Conservation (phyloP, 2,797 vertebrate species). For the Arrhamphus sclerolepis region DNA sequence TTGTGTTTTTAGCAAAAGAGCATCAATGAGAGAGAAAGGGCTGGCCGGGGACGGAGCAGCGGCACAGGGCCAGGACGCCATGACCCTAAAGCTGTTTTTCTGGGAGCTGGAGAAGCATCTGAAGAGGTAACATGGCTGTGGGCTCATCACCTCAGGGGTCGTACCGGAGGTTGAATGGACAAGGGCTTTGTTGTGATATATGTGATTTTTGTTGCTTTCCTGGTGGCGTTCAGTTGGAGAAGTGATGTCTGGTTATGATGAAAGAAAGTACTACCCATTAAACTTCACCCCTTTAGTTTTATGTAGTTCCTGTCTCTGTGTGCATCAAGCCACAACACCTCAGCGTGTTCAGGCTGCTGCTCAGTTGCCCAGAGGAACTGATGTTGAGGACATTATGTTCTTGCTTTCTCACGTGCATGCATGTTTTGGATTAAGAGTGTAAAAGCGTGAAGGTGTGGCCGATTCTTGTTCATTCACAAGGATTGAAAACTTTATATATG, state of each 20-base stretch:
- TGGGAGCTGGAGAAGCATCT: conserved; percentile 80
- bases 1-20: conserved; percentile 23
- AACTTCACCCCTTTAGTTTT: neutral
- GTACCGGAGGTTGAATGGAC: no score
- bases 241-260: neutral
- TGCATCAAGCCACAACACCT: neutral
- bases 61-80: conserved; percentile 55
- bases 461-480: no score
- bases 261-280: neutral
- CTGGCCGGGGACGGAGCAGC: conserved; percentile 47
- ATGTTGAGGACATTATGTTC: conserved; percentile 44
- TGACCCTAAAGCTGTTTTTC: conserved; percentile 75
- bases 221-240: neutral
- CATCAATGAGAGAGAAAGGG: conserved; percentile 73
- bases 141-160: conserved; percentile 32
- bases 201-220: conserved; percentile 8
- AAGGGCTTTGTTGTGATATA: conserved; percentile 8
- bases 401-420: conserved; percentile 13
- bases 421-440: neutral
- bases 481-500: no score
- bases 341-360: conserved; percentile 4
- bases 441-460: neutral
- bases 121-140: conserved; percentile 73
- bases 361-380: conserved; percentile 5
- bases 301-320: neutral